Evolutionary conservation across 1,140 invertebrate genomes (phyloP), one percentile per base, ranked within the genome.

Genomic region (Drosophila rhopaloa): DNA sequence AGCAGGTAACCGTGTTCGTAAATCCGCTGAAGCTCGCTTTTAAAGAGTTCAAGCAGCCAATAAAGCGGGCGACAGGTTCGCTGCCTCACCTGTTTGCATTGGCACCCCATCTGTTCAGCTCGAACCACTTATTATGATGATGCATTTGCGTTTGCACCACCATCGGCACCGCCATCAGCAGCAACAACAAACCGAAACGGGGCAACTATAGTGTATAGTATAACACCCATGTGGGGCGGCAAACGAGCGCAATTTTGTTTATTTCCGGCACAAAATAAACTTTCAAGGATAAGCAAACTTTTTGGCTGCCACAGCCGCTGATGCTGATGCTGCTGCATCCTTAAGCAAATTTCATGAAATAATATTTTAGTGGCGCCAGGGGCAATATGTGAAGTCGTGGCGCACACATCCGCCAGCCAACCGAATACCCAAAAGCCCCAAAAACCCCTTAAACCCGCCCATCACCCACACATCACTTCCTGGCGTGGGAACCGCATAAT

Each of bases 211-310:
- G 29, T 32, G 8, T 8, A 32, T 32, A 32, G 29, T 32, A 32
- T 44, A 65, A 61, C 56, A 61, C 56, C 56, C 65, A 27, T 68
- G 65, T 44, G 60, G 19, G 65, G 38, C 32, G 60, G 65, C 51
- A 70, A 80, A 61, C 79, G 58, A 78, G 80, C 62, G 84, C 84
- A 89, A 89, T 89, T 89, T 89, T 88, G 77, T 89, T 89, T 89
- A 89, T 89, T 89, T 89, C 84, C 84, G 84, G 85, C 73, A 83
- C 59, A 89, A 89, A 89, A 89, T 89, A 89, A 89, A 89, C 84
- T 89, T 84, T 89, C 77, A 89, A 89, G 84, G 84, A 89, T 89
- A 89, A 90, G 85, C 77, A 89, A 89, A 89, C 80, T 89, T 89
- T 72, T 88, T 89, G 76, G 76, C 71, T 78, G 78, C 59, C 57